Base-by-base conservation (phyloP, 2,888 invertebrate species). In the Seira musarum region DNA sequence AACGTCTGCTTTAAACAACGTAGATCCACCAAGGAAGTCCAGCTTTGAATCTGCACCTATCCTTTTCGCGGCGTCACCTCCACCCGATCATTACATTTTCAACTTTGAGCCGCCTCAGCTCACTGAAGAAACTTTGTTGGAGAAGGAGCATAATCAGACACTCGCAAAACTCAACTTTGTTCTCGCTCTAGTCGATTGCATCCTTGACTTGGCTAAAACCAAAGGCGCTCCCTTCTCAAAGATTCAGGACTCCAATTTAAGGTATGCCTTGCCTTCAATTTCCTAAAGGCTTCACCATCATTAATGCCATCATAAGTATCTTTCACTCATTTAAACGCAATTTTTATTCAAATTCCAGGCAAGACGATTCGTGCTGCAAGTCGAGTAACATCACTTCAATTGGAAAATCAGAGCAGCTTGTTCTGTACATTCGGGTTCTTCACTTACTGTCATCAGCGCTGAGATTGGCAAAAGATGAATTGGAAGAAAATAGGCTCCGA, bases 161-260 rank as follows among this genome's bases (percentile, higher is more conserved):
- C 92, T 99, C 89, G 97, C 97, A 21, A 99, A 99, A 90, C 91
- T 99, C 87, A 96, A 98, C 91, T 99, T 99, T 90, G 97, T 99
- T 84, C 91, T 97, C 87, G 97, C 98, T 83, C 91, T 99, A 84
- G 97, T 97, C 85, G 98, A 97, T 89, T 97, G 98, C 88, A 94
- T 99, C 80, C 92, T 97, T 84, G 97, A 98, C 90, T 91, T 96
- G 78, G 96, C 96, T 15, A 92, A 94, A 82, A 93, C 93, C n/a
- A 92, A 94, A 87, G 93, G 94, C 73, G 93, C 94, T 1, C 95
- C 95, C 49, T 91, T 95, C 81, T 77, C 82, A 10, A 87, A 86
- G 74, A 81, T 85, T 53, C 87, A 87, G 65, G 87, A 87, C 30
- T 82, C 85, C 1, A 83, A 72, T 78, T 69, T 73, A n/a, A 74